These are phyloP conservation scores for Machimus atricapillus DNA, from an alignment of 2,888 invertebrate species.

Conservation along the genomic window DNA sequence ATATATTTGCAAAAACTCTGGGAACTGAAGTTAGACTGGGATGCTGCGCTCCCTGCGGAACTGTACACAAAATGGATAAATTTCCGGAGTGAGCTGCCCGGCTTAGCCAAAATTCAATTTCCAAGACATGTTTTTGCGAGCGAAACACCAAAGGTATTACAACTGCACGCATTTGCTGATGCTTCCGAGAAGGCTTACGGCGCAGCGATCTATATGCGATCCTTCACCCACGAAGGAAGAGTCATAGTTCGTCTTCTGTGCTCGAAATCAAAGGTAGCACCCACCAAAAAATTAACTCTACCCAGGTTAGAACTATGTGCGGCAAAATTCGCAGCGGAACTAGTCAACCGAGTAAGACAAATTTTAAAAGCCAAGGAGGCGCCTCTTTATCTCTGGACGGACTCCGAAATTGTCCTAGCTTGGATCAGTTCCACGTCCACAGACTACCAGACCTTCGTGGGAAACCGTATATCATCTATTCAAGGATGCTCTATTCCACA, in stretches of 20 bases:
- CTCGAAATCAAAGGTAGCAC: slow-evolving; percentile 43
- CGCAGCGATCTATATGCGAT: not conserved
- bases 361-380: not conserved
- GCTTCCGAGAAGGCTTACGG: not conserved
- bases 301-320: slow-evolving; percentile 49
- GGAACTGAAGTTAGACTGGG: not conserved
- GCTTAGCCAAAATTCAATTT: not conserved
- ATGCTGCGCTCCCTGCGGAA: not conserved
- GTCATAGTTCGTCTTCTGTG: slow-evolving; percentile 40
- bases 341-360: not conserved
- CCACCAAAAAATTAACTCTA: slow-evolving; percentile 47
- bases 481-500: not conserved
- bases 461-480: slow-evolving; percentile 46
- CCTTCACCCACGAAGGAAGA: not conserved
- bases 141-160: not conserved
- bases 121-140: not conserved
- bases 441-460: slow-evolving; percentile 39
- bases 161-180: slow-evolving; percentile 23
- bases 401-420: slow-evolving; percentile 13
- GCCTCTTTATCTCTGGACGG: not conserved
- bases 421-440: not conserved
- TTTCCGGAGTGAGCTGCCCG: not conserved
- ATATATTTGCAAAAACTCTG: not conserved
- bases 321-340: slow-evolving; percentile 28
- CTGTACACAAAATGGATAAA: not conserved